phyloP scores from a whole-genome alignment of 1,140 invertebrate species.

The Marisa cornuarietis region DNA sequence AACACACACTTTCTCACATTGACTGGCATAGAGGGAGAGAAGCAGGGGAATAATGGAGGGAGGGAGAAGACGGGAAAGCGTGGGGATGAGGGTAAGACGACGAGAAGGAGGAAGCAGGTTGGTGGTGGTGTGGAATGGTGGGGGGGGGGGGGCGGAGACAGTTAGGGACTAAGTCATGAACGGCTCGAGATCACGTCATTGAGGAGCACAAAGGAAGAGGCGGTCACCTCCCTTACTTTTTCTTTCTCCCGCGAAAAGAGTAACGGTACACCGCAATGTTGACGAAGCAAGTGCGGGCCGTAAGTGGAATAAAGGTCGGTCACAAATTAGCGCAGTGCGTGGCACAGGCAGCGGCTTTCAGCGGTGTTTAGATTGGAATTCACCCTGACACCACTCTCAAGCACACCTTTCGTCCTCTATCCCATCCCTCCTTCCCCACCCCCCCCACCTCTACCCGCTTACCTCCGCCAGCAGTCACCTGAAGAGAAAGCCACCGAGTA shows the following conservation, averaged over 20 bases:
- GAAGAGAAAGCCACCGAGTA: too few relatives aligned
- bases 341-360: not conserved
- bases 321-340: not conserved
- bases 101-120: not conserved
- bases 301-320: not conserved
- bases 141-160: not conserved
- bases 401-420: too few relatives aligned
- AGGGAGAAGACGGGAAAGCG: not conserved
- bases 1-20: too few relatives aligned
- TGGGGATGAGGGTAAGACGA: not conserved
- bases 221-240: not conserved
- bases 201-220: not conserved
- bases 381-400: too few relatives aligned
- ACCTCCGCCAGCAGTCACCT: too few relatives aligned
- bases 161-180: not conserved
- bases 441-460: too few relatives aligned
- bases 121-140: too few relatives aligned
- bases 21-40: too few relatives aligned
- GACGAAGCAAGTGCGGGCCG: not conserved
- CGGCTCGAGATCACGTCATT: not conserved
- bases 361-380: not conserved
- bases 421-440: too few relatives aligned
- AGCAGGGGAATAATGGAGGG: not conserved
- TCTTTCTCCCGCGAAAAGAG: not conserved
- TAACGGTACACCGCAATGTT: not conserved